Conservation (phyloP, 35 echinoderm and acorn worm genomes). For the Anneissia japonica region DNA sequence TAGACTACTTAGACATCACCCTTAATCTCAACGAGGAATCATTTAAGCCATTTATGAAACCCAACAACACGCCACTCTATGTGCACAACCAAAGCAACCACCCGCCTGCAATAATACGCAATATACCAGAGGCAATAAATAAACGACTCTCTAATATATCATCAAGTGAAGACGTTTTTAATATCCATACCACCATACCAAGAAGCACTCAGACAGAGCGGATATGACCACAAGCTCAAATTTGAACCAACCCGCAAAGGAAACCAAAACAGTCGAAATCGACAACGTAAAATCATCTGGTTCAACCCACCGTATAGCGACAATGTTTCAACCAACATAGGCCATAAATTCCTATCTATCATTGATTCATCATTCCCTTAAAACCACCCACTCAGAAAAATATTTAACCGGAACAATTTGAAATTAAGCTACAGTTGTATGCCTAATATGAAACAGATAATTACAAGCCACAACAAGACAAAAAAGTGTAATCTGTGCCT, state of each 20-base stretch:
- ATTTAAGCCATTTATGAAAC: constrained; percentile 11
- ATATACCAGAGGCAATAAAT: constrained; percentile 20
- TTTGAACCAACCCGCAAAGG: too few species aligned
- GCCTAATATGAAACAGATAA: too few species aligned
- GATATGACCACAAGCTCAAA: background rate
- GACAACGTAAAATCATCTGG: background rate
- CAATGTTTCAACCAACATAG: too few species aligned
- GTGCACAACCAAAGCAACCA: constrained; percentile 16
- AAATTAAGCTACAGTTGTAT: too few species aligned
- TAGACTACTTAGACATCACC: background rate
- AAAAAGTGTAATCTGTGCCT: too few species aligned
- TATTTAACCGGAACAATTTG: too few species aligned
- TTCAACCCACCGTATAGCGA: constrained; percentile 6
- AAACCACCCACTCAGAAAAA: too few species aligned
- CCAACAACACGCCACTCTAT: constrained; percentile 8
- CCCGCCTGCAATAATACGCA: constrained; percentile 6
- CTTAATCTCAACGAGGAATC: background rate
- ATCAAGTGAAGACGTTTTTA: constrained; percentile 10
- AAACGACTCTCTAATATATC: constrained; percentile 14
- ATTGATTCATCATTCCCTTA: too few species aligned
- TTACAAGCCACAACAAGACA: too few species aligned
- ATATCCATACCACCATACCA: constrained; percentile 7
- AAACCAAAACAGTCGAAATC: background rate
- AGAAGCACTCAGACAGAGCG: constrained; percentile 3
- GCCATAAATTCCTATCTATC: too few species aligned